Percentiles rank a stretch among this genome's conserved stretches.
phyloP scores from a whole-genome alignment of 2,888 invertebrate species.

The Synergus laeviventris region DNA sequence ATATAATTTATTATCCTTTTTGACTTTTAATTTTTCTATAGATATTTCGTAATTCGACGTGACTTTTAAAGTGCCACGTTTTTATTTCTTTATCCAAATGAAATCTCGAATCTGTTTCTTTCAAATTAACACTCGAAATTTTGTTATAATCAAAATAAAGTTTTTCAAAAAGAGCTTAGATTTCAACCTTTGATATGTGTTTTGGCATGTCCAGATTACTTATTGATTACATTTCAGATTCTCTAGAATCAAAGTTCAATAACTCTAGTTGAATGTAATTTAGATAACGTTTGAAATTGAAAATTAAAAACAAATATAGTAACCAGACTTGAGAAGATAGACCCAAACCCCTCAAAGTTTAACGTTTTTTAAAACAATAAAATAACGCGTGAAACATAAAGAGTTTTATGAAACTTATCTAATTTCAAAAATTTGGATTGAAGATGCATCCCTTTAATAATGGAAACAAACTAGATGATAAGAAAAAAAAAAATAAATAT shows the following conservation, averaged over 20 bases:
- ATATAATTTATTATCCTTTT: neutral
- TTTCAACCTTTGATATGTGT: neutral
- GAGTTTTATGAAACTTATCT: neutral
- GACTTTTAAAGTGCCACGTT: neutral
- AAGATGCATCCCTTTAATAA: slow-evolving; percentile 6
- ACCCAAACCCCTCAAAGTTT: no score
- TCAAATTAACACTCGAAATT: neutral
- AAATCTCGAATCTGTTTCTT: neutral
- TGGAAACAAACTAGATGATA: slow-evolving; percentile 24
- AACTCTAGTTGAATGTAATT: neutral
- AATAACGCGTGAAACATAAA: neutral
- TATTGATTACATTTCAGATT: neutral
- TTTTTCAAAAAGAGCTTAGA: neutral
- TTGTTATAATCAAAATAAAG: neutral
- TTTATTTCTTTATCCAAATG: neutral
- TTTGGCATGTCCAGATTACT: no score
- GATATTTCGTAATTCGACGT: neutral
- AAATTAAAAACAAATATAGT: neutral
- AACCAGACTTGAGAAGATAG: neutral
- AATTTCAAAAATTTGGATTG: neutral
- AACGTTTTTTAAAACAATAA: neutral
- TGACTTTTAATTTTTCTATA: neutral
- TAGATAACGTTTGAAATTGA: neutral
- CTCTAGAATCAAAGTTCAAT: neutral
- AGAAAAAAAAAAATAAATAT: neutral